These are phyloP conservation scores for Corydoras sp. DNA, from an alignment of 2,113 vertebrate species.

Conservation along the genomic window DNA sequence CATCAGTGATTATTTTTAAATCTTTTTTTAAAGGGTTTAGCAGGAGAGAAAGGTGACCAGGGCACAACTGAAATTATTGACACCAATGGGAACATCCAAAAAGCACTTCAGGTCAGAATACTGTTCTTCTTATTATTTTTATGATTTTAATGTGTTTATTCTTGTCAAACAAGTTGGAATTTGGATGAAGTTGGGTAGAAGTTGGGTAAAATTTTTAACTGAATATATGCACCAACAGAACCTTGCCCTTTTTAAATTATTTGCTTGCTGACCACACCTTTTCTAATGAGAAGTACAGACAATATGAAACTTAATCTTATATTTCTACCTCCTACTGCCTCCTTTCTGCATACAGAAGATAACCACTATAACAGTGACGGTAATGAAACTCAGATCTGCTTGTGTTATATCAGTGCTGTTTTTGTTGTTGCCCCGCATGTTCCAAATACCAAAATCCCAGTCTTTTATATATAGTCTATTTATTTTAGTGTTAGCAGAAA, in stretches of 20 bases:
- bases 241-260: neutral
- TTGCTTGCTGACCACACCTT: neutral
- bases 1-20: neutral
- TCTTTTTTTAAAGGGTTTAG: conserved; percentile 73
- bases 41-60: conserved; percentile 94
- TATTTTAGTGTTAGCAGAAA: too few relatives aligned
- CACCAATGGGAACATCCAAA: conserved; percentile 96
- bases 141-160: too few relatives aligned
- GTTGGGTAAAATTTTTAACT: too few relatives aligned
- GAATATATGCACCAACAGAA: neutral
- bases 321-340: conserved; percentile 61
- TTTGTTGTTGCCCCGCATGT: conserved; percentile 52
- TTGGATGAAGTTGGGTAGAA: neutral
- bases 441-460: conserved; percentile 1
- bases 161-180: neutral
- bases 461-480: too few relatives aligned
- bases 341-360: conserved; percentile 87
- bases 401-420: conserved; percentile 49
- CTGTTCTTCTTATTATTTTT: neutral
- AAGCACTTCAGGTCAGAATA: conserved; percentile 86
- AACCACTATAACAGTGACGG: conserved; percentile 96
- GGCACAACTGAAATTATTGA: conserved; percentile 96
- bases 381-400: conserved; percentile 69
- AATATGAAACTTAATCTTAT: conserved; percentile 58
- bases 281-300: conserved; percentile 2